Percentiles rank a stretch among this genome's conserved stretches.
Conservation (phyloP, 2,797 vertebrate genomes). For the Gadopsis marmoratus region DNA sequence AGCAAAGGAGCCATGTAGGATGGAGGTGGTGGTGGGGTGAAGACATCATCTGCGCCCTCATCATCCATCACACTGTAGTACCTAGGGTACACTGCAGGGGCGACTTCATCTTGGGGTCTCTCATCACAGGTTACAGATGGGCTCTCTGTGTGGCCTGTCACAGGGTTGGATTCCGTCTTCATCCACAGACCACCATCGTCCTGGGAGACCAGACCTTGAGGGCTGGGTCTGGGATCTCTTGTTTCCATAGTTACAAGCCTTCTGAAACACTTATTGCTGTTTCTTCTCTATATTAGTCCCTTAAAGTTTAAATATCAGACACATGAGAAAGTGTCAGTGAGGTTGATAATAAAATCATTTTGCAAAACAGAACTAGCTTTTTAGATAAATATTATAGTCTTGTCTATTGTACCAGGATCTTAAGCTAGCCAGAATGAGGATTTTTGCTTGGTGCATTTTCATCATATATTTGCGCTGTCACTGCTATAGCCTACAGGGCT, state of each 20-base stretch:
- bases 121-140: constrained; percentile 8
- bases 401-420: not conserved
- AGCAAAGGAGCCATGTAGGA: constrained; percentile 5
- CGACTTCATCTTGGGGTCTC: not conserved
- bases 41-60: constrained; percentile 53
- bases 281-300: not conserved
- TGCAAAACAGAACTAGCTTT: not conserved
- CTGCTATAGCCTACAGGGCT: not conserved
- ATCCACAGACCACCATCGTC: constrained; percentile 53
- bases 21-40: constrained; percentile 36
- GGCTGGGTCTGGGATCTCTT: constrained; percentile 7
- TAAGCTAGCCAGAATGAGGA: not conserved
- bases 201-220: constrained; percentile 23
- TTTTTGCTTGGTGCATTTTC: not conserved
- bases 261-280: constrained; percentile 13
- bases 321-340: constrained; percentile 21
- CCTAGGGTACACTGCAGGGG: not conserved
- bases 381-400: not conserved
- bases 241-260: constrained; percentile 45
- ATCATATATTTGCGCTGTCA: not conserved
- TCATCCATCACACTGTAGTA: constrained; percentile 58
- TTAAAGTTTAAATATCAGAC: constrained; percentile 29
- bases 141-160: constrained; percentile 6
- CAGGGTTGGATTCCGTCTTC: constrained; percentile 46
- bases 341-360: not conserved